Evolutionary conservation across 2,797 vertebrate species (phyloP).

Genomic region (Toxotes lorentzi): DNA sequence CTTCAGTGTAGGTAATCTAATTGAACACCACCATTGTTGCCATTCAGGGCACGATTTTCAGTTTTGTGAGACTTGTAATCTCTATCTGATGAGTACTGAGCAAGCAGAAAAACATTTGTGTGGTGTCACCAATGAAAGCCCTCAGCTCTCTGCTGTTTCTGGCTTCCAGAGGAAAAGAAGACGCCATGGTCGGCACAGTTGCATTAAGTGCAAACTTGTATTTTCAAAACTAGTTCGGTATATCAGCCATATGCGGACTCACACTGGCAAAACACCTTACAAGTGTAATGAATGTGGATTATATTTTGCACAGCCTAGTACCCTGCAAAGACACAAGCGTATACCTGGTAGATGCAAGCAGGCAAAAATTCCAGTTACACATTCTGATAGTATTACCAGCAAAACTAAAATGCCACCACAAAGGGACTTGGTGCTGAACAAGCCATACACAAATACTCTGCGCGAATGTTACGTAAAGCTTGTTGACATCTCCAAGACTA

Average conservation of each 20-base stretch:
- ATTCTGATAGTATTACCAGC: slow-evolving; percentile 5
- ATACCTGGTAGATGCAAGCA: slow-evolving; percentile 71
- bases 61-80: slow-evolving; percentile 75
- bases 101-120: slow-evolving; percentile 71
- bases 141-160: not conserved
- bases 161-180: slow-evolving; percentile 34
- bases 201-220: slow-evolving; percentile 71
- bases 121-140: slow-evolving; percentile 21
- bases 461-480: slow-evolving; percentile 82
- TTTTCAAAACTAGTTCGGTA: slow-evolving; percentile 65
- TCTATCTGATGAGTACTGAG: slow-evolving; percentile 66
- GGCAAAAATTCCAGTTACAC: not conserved
- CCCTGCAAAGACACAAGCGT: slow-evolving; percentile 70
- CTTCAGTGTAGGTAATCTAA: slow-evolving; percentile 69
- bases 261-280: slow-evolving; percentile 79
- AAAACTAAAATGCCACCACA: slow-evolving; percentile 7
- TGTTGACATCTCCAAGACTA: slow-evolving; percentile 74
- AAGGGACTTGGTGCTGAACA: not conserved
- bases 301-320: slow-evolving; percentile 78
- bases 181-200: slow-evolving; percentile 46
- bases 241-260: slow-evolving; percentile 77
- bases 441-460: slow-evolving; percentile 37
- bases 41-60: slow-evolving; percentile 72
- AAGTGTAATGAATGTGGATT: slow-evolving; percentile 77
- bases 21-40: slow-evolving; percentile 80